Base-by-base conservation (phyloP, 2,113 vertebrate species). In the Perccottus glenii region DNA sequence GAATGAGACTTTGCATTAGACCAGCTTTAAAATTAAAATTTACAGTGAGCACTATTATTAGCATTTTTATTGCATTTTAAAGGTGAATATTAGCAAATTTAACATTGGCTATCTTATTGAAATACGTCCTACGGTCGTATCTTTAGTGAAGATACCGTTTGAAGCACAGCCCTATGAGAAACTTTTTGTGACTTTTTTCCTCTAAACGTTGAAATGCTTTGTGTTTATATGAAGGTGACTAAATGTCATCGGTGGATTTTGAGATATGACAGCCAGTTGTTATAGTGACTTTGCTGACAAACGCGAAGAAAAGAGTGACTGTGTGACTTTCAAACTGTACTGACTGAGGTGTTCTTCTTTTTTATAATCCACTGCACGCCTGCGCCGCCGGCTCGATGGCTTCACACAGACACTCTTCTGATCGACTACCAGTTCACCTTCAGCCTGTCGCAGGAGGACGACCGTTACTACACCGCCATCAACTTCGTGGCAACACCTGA, bases 401-500 rank as follows among this genome's bases (percentile, higher is more conserved):
- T n/a, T 52, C 64, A 94, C 94, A 95, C 83, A 99, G 98, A 99
- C 85, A 98, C 96, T 9, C 93, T 99, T 27, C 94, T 99, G 71
- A 99, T 99, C 59, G 98, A 99, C 91, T 99, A 99, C 89, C 98
- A 99, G 94, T 99, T 99, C 92, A 99, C 98, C 87, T 99, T 99
- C 93, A 99, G 96, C 85, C 92, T 99, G 57, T 98, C 98, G 38
- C 98, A 99, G 87, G 98, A 99, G 88, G 98, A 99, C 14, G 98
- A 99, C 82, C 95, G 96, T 44, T 95, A 99, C 85, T 99, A 98
- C 84, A 99, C 96, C 32, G 96, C 98, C 67, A 99, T 99, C 91
- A 99, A 99, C 93, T 99, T 99, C 55, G 96, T 98, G 83, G 97
- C 96, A 47, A 98, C 96, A 6, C 98, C 98, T 0, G 96, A 99